Evolutionary conservation across 2,113 vertebrate genomes (phyloP).

Genomic region (Turnix velox): DNA sequence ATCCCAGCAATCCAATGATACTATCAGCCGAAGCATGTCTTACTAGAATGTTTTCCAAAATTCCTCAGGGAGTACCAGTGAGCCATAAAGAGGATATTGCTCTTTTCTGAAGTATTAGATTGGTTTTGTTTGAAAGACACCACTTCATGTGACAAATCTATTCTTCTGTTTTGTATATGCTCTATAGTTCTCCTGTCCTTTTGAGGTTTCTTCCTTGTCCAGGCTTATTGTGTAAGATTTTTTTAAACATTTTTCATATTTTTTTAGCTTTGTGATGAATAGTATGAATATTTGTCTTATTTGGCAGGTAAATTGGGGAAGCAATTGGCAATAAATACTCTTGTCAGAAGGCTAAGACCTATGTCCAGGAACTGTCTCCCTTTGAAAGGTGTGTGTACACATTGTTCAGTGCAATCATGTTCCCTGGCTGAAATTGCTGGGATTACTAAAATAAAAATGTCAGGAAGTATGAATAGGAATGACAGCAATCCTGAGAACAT

Average conservation of each 20-base stretch:
- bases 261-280: neutral
- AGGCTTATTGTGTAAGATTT: neutral
- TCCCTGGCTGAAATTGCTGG: neutral
- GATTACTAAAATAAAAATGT: neutral
- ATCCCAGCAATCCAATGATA: neutral
- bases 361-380: neutral
- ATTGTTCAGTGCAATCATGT: neutral
- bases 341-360: neutral
- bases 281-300: neutral
- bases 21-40: constrained; percentile 19
- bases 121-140: neutral
- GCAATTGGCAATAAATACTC: neutral
- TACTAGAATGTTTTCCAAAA: constrained; percentile 12
- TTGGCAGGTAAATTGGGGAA: neutral
- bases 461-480: neutral
- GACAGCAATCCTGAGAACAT: neutral
- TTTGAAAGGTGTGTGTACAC: neutral
- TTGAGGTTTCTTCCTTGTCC: neutral
- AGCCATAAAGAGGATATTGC: constrained; percentile 12
- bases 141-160: neutral
- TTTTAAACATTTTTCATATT: neutral
- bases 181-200: neutral
- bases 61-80: constrained; percentile 14
- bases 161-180: neutral
- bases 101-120: neutral